Evolutionary conservation across 1,140 invertebrate species (phyloP).

Genomic region (Drosophila yakuba): DNA sequence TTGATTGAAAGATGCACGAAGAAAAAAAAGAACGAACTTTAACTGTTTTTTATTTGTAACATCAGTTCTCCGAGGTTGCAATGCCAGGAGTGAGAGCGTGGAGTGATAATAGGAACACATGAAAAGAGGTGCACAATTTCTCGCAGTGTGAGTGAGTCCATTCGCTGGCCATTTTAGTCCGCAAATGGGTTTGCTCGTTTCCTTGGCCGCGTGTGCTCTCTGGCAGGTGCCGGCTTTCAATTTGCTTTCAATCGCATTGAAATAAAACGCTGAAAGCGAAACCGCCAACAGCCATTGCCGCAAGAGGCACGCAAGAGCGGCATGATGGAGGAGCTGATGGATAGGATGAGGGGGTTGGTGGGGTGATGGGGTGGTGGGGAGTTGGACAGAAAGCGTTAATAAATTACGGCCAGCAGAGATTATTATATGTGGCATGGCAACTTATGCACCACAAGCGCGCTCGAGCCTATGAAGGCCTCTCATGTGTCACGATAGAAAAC

Average conservation of each 20-base stretch:
- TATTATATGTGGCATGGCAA: conserved; percentile 58
- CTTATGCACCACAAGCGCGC: conserved; percentile 45
- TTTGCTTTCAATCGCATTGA: conserved; percentile 66
- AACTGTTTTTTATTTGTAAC: too few relatives aligned
- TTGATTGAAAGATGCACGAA: conserved; percentile 14
- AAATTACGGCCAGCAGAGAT: conserved; percentile 56
- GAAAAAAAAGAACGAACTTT: too few relatives aligned
- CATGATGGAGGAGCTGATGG: background rate
- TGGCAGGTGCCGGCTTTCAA: conserved; percentile 58
- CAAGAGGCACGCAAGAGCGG: conserved; percentile 22
- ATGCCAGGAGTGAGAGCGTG: too few relatives aligned
- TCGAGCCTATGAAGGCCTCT: conserved; percentile 43
- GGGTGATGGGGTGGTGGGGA: too few relatives aligned
- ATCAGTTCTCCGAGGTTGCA: too few relatives aligned
- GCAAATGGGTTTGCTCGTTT: conserved; percentile 25
- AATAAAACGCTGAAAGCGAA: conserved; percentile 67
- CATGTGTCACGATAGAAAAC: conserved; percentile 68
- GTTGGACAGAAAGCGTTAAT: conserved; percentile 43
- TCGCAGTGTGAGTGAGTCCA: background rate
- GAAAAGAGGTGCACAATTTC: background rate
- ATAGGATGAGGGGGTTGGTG: background rate
- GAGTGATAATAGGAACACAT: too few relatives aligned
- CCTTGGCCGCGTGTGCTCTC: conserved; percentile 17
- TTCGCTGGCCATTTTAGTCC: conserved; percentile 3
- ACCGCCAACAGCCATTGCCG: conserved; percentile 38